A percentile compares a stretch with the other conserved stretches of the same genome.
Evolutionary conservation across 2,113 vertebrate genomes (phyloP).

Genomic region (Macquaria australasica): DNA sequence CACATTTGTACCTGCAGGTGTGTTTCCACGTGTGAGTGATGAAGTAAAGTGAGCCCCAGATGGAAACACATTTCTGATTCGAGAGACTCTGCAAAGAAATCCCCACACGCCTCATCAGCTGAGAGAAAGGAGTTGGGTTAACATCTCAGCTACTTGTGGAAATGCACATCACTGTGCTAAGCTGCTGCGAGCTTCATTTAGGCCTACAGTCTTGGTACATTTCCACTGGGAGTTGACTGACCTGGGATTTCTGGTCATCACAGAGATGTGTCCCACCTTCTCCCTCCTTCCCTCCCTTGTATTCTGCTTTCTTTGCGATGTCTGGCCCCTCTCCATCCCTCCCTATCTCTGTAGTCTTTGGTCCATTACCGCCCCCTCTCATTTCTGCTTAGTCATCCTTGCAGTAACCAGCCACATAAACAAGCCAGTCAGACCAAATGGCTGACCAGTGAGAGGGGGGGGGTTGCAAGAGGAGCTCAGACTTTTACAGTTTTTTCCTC

Average conservation of each 20-base stretch:
- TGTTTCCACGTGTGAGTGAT: conserved; percentile 27
- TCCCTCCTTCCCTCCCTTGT: neutral
- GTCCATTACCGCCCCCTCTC: conserved; percentile 44
- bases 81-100: conserved; percentile 29
- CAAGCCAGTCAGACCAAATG: conserved; percentile 54
- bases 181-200: conserved; percentile 56
- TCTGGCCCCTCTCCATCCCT: conserved; percentile 35
- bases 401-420: conserved; percentile 75
- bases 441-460: conserved; percentile 38
- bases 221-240: conserved; percentile 54
- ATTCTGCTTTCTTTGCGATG: conserved; percentile 20
- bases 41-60: conserved; percentile 1
- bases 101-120: conserved; percentile 54
- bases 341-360: conserved; percentile 27
- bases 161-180: conserved; percentile 67
- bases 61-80: conserved; percentile 33
- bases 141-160: conserved; percentile 67
- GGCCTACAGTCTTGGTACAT: conserved; percentile 44
- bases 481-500: conserved; percentile 42
- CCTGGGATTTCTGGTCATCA: conserved; percentile 13
- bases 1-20: conserved; percentile 41
- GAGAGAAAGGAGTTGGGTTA: conserved; percentile 43
- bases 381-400: conserved; percentile 79
- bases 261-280: conserved; percentile 20
- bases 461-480: conserved; percentile 26